A percentile compares a stretch with the other conserved stretches of the same genome.
phyloP scores from a whole-genome alignment of 2,113 vertebrate genomes.

The Heliornis fulica region DNA sequence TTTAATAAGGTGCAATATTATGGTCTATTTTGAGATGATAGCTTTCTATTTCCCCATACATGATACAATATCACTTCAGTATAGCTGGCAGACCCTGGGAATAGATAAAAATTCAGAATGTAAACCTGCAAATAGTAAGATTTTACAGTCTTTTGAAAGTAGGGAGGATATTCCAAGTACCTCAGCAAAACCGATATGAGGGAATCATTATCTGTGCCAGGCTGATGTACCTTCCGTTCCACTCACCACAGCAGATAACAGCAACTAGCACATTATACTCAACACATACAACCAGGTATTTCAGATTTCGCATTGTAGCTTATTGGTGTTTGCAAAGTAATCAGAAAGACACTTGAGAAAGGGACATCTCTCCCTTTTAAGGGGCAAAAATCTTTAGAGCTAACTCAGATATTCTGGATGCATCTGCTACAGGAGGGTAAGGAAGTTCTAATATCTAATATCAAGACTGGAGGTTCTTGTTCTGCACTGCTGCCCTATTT shows the following conservation, averaged over 20 bases:
- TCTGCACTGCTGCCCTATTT: not conserved
- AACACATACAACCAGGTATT: slow-evolving; percentile 9
- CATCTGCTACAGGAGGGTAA: not conserved
- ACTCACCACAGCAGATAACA: slow-evolving; percentile 32
- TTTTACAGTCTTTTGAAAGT: slow-evolving; percentile 56
- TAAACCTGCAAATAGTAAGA: slow-evolving; percentile 52
- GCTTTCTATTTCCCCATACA: slow-evolving; percentile 64
- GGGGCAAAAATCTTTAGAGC: not conserved
- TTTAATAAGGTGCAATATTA: slow-evolving; percentile 71
- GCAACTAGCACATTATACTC: not conserved
- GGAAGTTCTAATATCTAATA: not conserved
- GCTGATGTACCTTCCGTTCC: not conserved
- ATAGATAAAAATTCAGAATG: slow-evolving; percentile 65
- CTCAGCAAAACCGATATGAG: slow-evolving; percentile 48
- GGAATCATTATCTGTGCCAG: slow-evolving; percentile 39
- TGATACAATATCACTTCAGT: slow-evolving; percentile 57
- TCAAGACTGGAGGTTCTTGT: not conserved
- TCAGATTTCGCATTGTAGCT: slow-evolving; percentile 10
- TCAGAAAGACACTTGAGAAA: slow-evolving; percentile 34
- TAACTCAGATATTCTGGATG: not conserved
- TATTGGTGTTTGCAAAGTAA: slow-evolving; percentile 42
- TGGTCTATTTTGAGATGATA: slow-evolving; percentile 69
- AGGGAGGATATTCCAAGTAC: slow-evolving; percentile 17
- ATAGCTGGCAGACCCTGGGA: slow-evolving; percentile 19
- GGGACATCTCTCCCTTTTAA: not conserved